Base-by-base conservation (phyloP, 1,140 invertebrate genomes). In the Andrena cerasifolii region DNA sequence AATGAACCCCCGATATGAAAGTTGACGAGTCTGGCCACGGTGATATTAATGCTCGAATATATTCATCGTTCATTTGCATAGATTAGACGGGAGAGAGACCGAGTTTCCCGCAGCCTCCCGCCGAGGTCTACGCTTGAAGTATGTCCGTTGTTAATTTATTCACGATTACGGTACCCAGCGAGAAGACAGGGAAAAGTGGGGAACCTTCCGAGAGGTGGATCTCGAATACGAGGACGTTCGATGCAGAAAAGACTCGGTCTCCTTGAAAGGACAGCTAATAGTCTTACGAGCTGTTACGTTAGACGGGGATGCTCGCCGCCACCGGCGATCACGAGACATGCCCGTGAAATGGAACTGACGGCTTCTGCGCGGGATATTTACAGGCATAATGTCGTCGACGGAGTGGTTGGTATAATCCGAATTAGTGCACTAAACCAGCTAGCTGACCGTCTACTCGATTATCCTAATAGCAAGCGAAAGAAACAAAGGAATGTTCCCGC, bases 221-320 rank as follows among this genome's bases (percentile, higher is more conserved):
- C 40, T 56, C 45, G 47, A 14, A 75, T 75, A 18, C 21, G 21
- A 14, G 12, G 28, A 14, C 14, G 28, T n/a, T 59, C 33, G 54
- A 62, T 26, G 47, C 5, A 62, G 66, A 43, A 62, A n/a, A 45
- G 56, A 21, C 33, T 31, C 33, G 45, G 33, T 71, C 47, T 49
- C 58, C 75, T 53, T 43, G 56, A 51, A 77, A 70, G 54, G 54
- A 18, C 14, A 49, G 18, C 36, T 77, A 62, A 77, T 33, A 71
- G 36, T 33, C 56, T 71, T 61, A 62, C 18, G 56, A 54, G 45
- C 26, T 71, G 74, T 49, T 77, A 33, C 54, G 21, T 18, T 58
- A 45, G 67, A 40, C 16, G 66, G 59, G 33, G 24, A n/a, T 18
- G 14, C 28, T 24, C 8, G 33, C 8, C 21, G 75, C 75, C 66